phyloP scores from a whole-genome alignment of 2,797 vertebrate genomes.

The Coendou prehensilis region DNA sequence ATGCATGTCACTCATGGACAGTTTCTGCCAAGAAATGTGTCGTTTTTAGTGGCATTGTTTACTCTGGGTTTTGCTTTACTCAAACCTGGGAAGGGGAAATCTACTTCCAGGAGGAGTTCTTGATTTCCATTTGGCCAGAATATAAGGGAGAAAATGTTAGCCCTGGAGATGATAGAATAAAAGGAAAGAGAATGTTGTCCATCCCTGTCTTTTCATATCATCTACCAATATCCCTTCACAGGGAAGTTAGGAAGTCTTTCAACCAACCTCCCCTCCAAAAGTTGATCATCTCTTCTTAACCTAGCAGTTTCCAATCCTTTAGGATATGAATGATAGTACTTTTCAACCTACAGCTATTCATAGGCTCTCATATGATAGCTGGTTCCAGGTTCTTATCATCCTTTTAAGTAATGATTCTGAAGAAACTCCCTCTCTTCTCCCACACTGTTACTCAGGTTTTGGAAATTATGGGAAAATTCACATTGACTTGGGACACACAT shows the following conservation, averaged over 20 bases:
- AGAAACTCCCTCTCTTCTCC: neutral
- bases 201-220: neutral
- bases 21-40: neutral
- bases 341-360: neutral
- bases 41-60: neutral
- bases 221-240: neutral
- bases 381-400: neutral
- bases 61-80: slow-evolving; percentile 9
- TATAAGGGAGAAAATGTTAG: neutral
- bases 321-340: neutral
- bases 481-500: neutral
- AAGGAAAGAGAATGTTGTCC: neutral
- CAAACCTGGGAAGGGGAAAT: neutral
- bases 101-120: neutral
- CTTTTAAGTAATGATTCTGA: neutral
- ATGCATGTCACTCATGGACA: neutral
- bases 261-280: neutral
- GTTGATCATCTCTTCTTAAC: neutral
- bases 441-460: neutral
- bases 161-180: neutral
- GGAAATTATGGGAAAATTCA: neutral
- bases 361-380: neutral
- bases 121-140: neutral
- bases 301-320: slow-evolving; percentile 27
- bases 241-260: neutral